Evolutionary conservation across 2,888 invertebrate species (phyloP).

Genomic region (Teleogryllus oceanicus): DNA sequence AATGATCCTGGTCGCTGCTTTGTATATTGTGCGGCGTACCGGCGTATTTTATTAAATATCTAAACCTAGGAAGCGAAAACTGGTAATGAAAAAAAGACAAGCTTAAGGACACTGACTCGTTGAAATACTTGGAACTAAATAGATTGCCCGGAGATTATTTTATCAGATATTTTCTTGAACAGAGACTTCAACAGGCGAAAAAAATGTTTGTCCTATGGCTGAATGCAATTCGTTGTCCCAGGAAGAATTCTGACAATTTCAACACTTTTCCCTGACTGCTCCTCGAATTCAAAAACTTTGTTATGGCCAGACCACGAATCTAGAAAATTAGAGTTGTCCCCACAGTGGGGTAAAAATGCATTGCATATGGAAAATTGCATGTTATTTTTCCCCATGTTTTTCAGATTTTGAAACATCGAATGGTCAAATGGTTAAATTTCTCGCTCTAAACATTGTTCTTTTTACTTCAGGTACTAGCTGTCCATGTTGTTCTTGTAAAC

Average conservation of each 20-base stretch:
- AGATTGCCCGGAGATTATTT: neutral
- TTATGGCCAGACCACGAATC: neutral
- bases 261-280: neutral
- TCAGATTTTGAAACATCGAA: neutral
- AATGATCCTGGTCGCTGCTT: neutral
- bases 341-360: neutral
- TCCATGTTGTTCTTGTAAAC: neutral
- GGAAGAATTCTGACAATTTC: neutral
- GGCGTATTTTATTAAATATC: neutral
- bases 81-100: neutral
- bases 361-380: neutral
- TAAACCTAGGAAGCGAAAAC: neutral
- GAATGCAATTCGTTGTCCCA: neutral
- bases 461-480: neutral
- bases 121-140: neutral
- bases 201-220: neutral
- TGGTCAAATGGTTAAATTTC: neutral
- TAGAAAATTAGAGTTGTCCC: neutral
- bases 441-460: neutral
- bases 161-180: neutral
- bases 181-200: neutral
- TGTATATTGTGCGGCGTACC: neutral
- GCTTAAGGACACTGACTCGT: neutral
- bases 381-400: neutral
- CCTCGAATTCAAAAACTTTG: neutral